Evolutionary conservation across 2,888 invertebrate species (phyloP).

Genomic region (Altica lythri): DNA sequence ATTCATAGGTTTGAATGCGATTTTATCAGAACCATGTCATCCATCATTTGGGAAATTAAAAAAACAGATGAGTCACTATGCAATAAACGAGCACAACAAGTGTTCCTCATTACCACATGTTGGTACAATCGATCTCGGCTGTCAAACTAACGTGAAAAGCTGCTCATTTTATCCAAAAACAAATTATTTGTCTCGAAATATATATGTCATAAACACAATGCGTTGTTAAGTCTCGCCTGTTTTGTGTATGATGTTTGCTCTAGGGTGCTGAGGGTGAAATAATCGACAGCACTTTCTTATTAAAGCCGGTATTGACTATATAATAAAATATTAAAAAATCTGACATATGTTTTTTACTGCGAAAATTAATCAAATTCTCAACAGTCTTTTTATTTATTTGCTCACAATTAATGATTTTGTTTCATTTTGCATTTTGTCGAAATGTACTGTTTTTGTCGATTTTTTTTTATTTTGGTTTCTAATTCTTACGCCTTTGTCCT

Average conservation of each 20-base stretch:
- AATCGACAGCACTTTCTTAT: conserved; percentile 8
- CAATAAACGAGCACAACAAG: conserved; percentile 44
- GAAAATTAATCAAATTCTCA: too few relatives aligned
- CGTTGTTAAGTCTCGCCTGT: conserved; percentile 42
- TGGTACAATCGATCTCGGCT: conserved; percentile 50
- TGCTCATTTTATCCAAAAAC: conserved; percentile 42
- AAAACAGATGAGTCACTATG: conserved; percentile 42
- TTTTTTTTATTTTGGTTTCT: too few relatives aligned
- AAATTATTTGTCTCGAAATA: conserved; percentile 50
- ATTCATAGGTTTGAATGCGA: conserved; percentile 24
- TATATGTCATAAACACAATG: conserved; percentile 48
- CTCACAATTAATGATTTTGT: too few relatives aligned
- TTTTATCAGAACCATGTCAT: conserved; percentile 27
- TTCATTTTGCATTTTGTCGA: too few relatives aligned
- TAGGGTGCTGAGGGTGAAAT: conserved; percentile 5
- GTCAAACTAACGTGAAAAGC: conserved; percentile 42
- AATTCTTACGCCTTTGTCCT: too few relatives aligned
- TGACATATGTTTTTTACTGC: too few relatives aligned
- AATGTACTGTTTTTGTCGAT: too few relatives aligned
- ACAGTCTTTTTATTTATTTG: too few relatives aligned
- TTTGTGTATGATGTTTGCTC: conserved; percentile 35
- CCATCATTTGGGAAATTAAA: conserved; percentile 39
- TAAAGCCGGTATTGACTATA: conserved; percentile 3
- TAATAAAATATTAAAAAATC: too few relatives aligned
- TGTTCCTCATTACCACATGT: conserved; percentile 46